Base-by-base conservation (phyloP, 2,888 invertebrate species). In the Scaptomyza reducta region DNA sequence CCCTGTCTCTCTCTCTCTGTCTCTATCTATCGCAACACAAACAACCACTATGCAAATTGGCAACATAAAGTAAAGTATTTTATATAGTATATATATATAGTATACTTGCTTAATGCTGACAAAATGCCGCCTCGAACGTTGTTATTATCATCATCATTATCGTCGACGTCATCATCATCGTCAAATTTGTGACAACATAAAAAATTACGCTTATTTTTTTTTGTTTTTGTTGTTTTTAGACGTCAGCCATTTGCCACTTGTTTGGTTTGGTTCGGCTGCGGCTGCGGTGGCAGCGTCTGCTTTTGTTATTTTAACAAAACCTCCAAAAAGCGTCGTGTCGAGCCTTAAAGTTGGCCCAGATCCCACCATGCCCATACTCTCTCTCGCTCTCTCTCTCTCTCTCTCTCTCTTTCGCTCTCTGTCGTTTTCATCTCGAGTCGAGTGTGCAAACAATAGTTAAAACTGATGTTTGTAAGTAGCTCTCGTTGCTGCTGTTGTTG, bases 371-470 rank as follows among this genome's bases (percentile, higher is more conserved):
- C 18, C 1, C 6, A 5, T 27, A 25, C 22, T 6, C 38, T 11
- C 25, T 9, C 27, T 16, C 33, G 1, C 44, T 14, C 25, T 7
- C 5, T 4, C 14, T 1, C 25, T 10, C 13, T 42, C 42, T 42
- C 13, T 4, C 14, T 1, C 25, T 10, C 13, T 42, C 42, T 42
- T 13, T 7, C 22, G 4, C 2, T 29, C 14, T 1, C 55, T 42
- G 44, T 25, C 62, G 42, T 65, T 47, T 25, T 44, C 25, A 38
- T 29, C 54, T 38, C 53, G 64, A 61, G 69, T 63, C 50, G 74
- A 77, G 80, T 87, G 85, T 73, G 85, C 81, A 86, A 88, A 86
- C 85, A 88, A 85, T 82, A 88, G 85, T 87, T 85, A 82, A 86
- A 86, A 88, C 89, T 86, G 87, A 87, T 86, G 87, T 81, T 77